Conservation (phyloP, 2,797 vertebrate genomes). For the Fringilla coelebs region DNA sequence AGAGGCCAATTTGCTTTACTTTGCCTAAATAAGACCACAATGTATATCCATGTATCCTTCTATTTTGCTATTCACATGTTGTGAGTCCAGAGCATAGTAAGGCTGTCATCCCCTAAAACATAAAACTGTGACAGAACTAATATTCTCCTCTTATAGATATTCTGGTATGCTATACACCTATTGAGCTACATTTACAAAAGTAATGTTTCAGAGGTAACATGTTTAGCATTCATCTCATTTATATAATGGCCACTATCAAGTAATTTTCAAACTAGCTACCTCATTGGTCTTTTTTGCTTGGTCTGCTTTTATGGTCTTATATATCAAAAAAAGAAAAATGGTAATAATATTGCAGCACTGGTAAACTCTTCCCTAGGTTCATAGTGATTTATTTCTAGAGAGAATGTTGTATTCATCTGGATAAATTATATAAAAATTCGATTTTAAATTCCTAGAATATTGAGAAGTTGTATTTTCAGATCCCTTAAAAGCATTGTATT, state of each 20-base stretch:
- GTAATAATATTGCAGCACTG: not conserved
- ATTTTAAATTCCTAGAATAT: not conserved
- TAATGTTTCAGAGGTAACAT: not conserved
- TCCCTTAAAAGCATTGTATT: not conserved
- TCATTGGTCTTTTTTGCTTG: not conserved
- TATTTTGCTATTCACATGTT: not conserved
- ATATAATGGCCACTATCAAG: not conserved
- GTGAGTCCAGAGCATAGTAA: not conserved
- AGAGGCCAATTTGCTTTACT: not conserved
- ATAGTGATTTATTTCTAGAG: not conserved
- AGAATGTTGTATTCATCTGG: not conserved
- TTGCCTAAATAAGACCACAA: not conserved
- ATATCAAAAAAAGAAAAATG: not conserved
- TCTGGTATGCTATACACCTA: not conserved
- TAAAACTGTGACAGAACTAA: not conserved
- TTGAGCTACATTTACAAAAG: not conserved
- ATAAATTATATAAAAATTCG: not conserved
- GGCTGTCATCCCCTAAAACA: not conserved
- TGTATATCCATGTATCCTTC: not conserved
- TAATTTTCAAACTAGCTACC: not conserved
- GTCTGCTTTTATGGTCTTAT: not conserved
- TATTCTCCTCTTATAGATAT: not conserved
- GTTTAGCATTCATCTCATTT: not conserved
- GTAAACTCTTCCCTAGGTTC: not conserved
- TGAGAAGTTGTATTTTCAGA: constrained; percentile 1